Evolutionary conservation across 1,140 invertebrate genomes (phyloP).

Genomic region (Procambarus clarkii): DNA sequence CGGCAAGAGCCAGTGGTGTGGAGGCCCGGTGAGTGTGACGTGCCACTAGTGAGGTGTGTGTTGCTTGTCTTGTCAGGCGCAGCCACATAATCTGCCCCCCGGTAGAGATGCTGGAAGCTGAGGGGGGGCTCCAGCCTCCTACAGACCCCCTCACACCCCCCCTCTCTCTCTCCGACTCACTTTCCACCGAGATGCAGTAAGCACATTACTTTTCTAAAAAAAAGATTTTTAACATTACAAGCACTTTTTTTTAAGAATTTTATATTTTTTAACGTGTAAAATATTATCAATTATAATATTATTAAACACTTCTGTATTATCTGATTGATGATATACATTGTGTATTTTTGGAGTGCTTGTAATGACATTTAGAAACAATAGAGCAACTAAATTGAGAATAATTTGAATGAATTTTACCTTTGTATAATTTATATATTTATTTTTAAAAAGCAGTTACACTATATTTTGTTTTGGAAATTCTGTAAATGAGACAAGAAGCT

Average conservation of each 20-base stretch:
- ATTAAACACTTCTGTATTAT: not conserved
- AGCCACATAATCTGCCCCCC: constrained; percentile 58
- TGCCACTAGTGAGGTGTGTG: constrained; percentile 52
- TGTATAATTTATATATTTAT: not conserved
- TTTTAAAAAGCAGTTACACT: too few relatives aligned
- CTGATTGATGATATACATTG: not conserved
- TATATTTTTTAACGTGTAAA: not conserved
- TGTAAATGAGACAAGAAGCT: too few relatives aligned
- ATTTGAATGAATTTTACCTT: not conserved
- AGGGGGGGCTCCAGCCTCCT: constrained; percentile 50
- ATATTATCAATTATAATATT: not conserved
- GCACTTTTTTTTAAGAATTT: constrained; percentile 1
- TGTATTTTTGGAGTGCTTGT: not conserved
- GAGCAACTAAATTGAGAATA: not conserved
- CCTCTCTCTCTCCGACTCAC: constrained; percentile 56
- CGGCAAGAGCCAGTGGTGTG: constrained; percentile 31
- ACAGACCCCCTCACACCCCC: constrained; percentile 48
- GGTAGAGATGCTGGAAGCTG: constrained; percentile 39
- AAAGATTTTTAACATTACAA: constrained; percentile 1
- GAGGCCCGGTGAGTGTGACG: constrained; percentile 46
- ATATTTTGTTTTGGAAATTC: too few relatives aligned
- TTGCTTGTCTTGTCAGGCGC: constrained; percentile 55
- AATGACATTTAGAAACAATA: not conserved
- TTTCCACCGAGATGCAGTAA: constrained; percentile 54
- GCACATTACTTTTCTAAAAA: constrained; percentile 15